Evolutionary conservation across 2,797 vertebrate genomes (phyloP).

Genomic region (Orestias chungarensis): DNA sequence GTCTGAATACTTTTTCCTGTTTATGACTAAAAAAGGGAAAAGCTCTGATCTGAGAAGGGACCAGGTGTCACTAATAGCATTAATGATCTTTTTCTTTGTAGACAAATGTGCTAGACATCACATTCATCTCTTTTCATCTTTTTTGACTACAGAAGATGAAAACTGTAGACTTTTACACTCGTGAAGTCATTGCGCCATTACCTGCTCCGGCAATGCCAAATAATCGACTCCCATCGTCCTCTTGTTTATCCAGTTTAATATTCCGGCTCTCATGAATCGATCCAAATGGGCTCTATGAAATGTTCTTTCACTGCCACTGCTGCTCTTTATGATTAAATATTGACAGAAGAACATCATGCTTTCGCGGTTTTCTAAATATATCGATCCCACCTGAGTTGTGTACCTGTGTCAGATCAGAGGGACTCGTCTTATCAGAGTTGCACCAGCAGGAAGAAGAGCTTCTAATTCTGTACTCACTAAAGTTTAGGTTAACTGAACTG

Average conservation of each 20-base stretch:
- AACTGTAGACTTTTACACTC: conserved; percentile 6
- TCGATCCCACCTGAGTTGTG: conserved; percentile 37
- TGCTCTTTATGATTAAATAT: conserved; percentile 70
- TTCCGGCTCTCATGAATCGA: conserved; percentile 49
- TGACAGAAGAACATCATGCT: conserved; percentile 48
- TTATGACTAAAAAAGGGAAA: conserved; percentile 2
- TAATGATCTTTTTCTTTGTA: conserved; percentile 26
- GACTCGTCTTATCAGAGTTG: neutral
- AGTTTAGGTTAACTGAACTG: too few species aligned
- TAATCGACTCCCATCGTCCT: conserved; percentile 33
- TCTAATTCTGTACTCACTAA: neutral
- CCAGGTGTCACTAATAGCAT: conserved; percentile 55
- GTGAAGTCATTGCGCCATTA: conserved; percentile 31
- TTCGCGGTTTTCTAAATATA: conserved; percentile 30
- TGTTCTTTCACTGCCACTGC: conserved; percentile 49
- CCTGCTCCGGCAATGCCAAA: conserved; percentile 34
- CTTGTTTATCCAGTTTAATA: conserved; percentile 56
- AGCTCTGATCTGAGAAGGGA: conserved; percentile 38
- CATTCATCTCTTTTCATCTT: conserved; percentile 7
- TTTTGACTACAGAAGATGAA: conserved; percentile 8
- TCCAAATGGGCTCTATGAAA: conserved; percentile 74
- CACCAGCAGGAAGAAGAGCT: neutral
- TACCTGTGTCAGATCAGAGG: conserved; percentile 5
- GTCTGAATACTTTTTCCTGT: conserved; percentile 16
- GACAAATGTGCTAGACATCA: neutral